Evolutionary conservation across 2,797 vertebrate genomes (phyloP).

Genomic region (Spondyliosoma cantharus): DNA sequence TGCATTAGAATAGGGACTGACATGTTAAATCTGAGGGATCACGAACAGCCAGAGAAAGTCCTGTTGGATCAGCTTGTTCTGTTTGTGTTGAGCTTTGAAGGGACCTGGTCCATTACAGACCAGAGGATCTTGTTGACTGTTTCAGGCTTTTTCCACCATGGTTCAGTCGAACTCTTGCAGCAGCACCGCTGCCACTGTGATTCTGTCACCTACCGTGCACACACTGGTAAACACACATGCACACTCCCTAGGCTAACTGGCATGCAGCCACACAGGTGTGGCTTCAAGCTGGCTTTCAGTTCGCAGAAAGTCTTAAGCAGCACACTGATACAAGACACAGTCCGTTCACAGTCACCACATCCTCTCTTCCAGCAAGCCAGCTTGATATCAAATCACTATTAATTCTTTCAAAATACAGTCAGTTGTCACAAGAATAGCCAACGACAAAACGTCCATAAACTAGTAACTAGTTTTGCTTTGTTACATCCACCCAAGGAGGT

Average conservation of each 20-base stretch:
- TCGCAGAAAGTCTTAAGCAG: slow-evolving; percentile 29
- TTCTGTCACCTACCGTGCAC: slow-evolving; percentile 30
- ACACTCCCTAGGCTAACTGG: slow-evolving; percentile 80
- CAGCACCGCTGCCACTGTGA: slow-evolving; percentile 19
- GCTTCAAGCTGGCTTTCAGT: slow-evolving; percentile 60
- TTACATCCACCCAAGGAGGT: not conserved
- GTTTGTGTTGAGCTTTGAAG: slow-evolving; percentile 47
- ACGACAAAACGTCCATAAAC: not conserved
- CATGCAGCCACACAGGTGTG: slow-evolving; percentile 80
- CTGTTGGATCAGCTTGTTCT: slow-evolving; percentile 35
- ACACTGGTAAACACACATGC: slow-evolving; percentile 57
- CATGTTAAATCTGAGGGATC: slow-evolving; percentile 28
- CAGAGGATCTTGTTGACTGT: slow-evolving; percentile 8
- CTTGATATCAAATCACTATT: slow-evolving; percentile 1
- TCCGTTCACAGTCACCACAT: slow-evolving; percentile 30
- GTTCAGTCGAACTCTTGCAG: slow-evolving; percentile 23
- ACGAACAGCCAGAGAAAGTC: slow-evolving; percentile 30
- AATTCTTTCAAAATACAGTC: not conserved
- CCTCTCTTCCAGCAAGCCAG: not conserved
- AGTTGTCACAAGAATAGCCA: not conserved
- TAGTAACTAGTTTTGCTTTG: not conserved
- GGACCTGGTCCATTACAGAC: slow-evolving; percentile 30
- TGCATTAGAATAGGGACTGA: slow-evolving; percentile 4
- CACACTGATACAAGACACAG: slow-evolving; percentile 22
- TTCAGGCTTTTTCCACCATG: not conserved